phyloP scores from a whole-genome alignment of 2,797 vertebrate genomes.

The Nannoperca australis region DNA sequence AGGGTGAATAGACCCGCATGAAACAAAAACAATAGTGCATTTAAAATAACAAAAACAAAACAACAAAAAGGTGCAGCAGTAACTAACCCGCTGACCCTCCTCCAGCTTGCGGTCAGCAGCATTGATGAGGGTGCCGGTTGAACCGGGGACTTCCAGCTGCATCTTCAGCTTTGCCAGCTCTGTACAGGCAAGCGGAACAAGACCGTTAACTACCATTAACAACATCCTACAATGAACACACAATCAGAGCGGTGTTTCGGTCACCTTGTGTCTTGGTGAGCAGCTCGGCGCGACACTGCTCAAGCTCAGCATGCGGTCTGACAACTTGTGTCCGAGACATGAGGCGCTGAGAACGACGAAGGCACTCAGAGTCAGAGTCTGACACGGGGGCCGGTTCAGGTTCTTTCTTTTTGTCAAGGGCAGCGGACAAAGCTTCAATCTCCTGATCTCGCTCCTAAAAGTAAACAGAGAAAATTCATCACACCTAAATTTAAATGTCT shows the following conservation, averaged over 20 bases:
- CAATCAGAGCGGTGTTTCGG: not conserved
- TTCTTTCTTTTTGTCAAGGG: constrained; percentile 79
- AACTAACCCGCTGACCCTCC: constrained; percentile 93
- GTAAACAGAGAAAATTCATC: not conserved
- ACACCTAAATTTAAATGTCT: not conserved
- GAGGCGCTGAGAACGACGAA: constrained; percentile 88
- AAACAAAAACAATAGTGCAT: not conserved
- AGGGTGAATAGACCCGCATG: not conserved
- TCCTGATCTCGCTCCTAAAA: constrained; percentile 91
- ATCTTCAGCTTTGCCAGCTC: constrained; percentile 88
- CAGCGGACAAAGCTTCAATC: constrained; percentile 88
- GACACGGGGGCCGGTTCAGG: not conserved
- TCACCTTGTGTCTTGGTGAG: constrained; percentile 77
- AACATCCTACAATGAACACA: not conserved
- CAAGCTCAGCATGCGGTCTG: constrained; percentile 65
- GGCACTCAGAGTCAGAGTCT: constrained; percentile 22
- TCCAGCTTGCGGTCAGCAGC: constrained; percentile 93
- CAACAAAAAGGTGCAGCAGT: not conserved
- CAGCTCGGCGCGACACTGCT: constrained; percentile 84
- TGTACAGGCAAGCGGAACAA: constrained; percentile 60
- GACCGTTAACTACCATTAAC: not conserved
- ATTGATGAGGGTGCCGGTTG: constrained; percentile 81
- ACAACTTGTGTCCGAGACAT: constrained; percentile 67
- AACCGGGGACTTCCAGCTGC: constrained; percentile 85
- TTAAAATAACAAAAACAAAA: too few relatives aligned